phyloP scores from a whole-genome alignment of 1,140 invertebrate species.

The Tetraneura akinire region DNA sequence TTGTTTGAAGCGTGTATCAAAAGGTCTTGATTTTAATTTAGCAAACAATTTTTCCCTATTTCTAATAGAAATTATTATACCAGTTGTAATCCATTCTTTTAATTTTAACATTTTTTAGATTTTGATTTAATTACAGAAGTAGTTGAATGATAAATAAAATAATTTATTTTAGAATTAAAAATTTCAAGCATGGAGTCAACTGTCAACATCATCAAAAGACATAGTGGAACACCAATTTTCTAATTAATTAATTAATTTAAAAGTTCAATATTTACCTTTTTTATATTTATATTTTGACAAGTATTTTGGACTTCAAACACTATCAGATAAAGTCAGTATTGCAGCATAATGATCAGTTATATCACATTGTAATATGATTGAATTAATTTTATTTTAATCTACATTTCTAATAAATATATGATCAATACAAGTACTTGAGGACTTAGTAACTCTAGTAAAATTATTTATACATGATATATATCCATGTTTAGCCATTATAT shows the following conservation, averaged over 20 bases:
- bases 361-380: background rate
- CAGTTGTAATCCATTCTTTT: background rate
- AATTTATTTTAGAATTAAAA: background rate
- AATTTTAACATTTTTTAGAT: background rate
- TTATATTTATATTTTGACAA: slow-evolving; percentile 12
- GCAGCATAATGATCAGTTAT: slow-evolving; percentile 2
- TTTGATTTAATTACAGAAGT: background rate
- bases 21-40: background rate
- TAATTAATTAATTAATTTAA: background rate
- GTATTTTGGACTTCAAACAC: background rate
- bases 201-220: background rate
- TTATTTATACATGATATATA: background rate
- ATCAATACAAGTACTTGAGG: background rate
- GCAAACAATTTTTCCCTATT: background rate
- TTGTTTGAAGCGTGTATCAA: background rate
- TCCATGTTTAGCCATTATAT: background rate
- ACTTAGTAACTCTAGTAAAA: background rate
- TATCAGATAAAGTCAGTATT: background rate
- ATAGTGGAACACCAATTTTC: background rate
- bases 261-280: background rate
- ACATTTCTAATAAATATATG: background rate
- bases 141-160: background rate
- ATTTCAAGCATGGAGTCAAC: background rate
- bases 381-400: background rate
- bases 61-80: background rate